Base-by-base conservation (phyloP, 2,888 invertebrate genomes). In the Phortica magna region DNA sequence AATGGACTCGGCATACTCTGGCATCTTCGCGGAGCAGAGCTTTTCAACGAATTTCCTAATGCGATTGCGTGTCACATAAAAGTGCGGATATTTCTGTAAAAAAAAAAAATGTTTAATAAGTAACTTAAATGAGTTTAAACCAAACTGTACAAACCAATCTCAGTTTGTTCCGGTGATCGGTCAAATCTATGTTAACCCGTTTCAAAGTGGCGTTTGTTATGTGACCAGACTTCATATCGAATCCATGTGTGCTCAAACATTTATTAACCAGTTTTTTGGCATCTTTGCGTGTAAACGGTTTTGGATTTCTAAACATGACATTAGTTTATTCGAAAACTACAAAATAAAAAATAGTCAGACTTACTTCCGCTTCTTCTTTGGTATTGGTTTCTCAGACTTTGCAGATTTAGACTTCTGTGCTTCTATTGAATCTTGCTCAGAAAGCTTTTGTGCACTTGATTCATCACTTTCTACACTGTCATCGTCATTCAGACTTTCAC, bases 41-140 rank as follows among this genome's bases (percentile, higher is more conserved):
- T 89, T 90, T 4, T 90, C 89, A 5, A 91, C 87, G 67, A 89
- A 84, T 71, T 86, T 88, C 5, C 87, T 88, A 17, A 91, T 85
- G 74, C 86, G 88, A 78, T 88, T 90, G 42, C 91, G 88, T 2
- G 89, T 90, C 2, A 84, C 84, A 78, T 88, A 87, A 78, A 89
- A 91, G 10, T 88, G 77, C 0, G 89, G 85, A 79, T 87, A 77
- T 75, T 88, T 85, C 89, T 91, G 59, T 0, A 68, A 42, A 1
- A 7, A 17, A 59, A 53, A 19, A 53, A 2, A 48, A 48, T n/a
- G n/a, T n/a, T n/a, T n/a, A 48, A 2, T 12, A 48, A 48, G 2
- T 48, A 12, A 14, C 10, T 5, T 48, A 7, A 48, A 9, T 48
- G 48, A 12, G 48, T 9, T 48, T 48, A 48, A 14, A 2, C 48